These are phyloP conservation scores for Herpailurus yagouaroundi DNA, from an alignment of 2,113 vertebrate genomes.

Conservation along the genomic window DNA sequence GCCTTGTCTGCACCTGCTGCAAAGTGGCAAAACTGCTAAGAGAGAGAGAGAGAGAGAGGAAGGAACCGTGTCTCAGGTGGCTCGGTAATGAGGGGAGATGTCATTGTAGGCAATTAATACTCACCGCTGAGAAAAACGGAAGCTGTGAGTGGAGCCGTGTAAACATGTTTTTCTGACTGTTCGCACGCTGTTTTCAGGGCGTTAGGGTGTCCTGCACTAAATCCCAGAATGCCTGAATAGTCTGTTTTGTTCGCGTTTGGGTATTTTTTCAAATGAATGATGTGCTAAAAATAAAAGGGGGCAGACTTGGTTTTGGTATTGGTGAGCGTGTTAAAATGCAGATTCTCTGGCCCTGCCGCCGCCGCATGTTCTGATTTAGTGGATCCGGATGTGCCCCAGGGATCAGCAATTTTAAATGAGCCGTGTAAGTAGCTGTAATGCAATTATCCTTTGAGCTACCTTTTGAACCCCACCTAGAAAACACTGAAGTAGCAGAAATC, in stretches of 20 bases:
- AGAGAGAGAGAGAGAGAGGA: background rate
- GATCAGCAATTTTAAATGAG: conserved; percentile 41
- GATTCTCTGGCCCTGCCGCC: background rate
- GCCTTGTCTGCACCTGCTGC: conserved; percentile 61
- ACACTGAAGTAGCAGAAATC: background rate
- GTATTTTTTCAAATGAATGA: background rate
- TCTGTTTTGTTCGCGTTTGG: background rate
- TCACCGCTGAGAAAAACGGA: conserved; percentile 20
- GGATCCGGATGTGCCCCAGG: background rate
- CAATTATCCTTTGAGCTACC: background rate
- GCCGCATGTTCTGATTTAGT: background rate
- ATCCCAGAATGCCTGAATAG: background rate
- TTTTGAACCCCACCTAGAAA: background rate
- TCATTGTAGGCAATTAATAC: conserved; percentile 66
- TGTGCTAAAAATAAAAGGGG: background rate
- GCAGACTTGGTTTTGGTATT: background rate
- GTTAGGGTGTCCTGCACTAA: background rate
- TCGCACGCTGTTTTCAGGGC: background rate
- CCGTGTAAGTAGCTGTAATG: background rate
- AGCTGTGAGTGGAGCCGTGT: conserved; percentile 9
- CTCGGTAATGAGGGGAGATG: conserved; percentile 52
- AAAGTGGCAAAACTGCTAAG: background rate
- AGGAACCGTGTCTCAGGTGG: conserved; percentile 65
- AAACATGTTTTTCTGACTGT: conserved; percentile 56
- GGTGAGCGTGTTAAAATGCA: background rate